Conservation (phyloP, 1,140 invertebrate species). For the Telenomus remus region DNA sequence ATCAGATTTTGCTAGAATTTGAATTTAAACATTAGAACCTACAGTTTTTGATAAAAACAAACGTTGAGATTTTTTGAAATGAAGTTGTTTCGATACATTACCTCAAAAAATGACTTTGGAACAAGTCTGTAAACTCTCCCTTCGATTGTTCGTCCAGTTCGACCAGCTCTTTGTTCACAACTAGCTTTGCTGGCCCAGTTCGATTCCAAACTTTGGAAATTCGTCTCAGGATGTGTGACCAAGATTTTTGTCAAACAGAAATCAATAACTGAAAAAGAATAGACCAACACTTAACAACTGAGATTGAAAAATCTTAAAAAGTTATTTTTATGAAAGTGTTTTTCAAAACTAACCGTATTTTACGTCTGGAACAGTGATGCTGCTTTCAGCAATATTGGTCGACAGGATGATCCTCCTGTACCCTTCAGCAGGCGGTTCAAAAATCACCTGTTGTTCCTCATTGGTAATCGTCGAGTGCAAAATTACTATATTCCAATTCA, state of each 20-base stretch:
- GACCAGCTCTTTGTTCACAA: conserved; percentile 91
- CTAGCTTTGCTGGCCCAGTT: conserved; percentile 93
- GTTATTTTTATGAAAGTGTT: background rate
- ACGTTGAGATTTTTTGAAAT: too few relatives aligned
- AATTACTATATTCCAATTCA: conserved; percentile 78
- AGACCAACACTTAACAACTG: too few relatives aligned
- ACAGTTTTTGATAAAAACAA: too few relatives aligned
- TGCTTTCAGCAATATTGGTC: conserved; percentile 96
- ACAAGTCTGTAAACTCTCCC: conserved; percentile 94
- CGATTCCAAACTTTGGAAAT: conserved; percentile 87
- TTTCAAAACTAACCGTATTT: conserved; percentile 39
- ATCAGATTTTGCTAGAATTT: conserved; percentile 65
- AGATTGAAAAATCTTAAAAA: background rate
- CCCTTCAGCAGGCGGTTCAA: conserved; percentile 81
- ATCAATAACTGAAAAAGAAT: conserved; percentile 87
- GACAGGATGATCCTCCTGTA: conserved; percentile 91
- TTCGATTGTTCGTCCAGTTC: conserved; percentile 89
- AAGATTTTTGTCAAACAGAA: conserved; percentile 94
- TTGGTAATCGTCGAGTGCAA: conserved; percentile 88
- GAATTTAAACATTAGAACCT: background rate
- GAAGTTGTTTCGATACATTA: too few relatives aligned
- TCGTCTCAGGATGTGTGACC: conserved; percentile 83
- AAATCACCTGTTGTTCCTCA: conserved; percentile 84
- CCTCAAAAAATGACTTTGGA: conserved; percentile 82
- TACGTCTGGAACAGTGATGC: conserved; percentile 84